Evolutionary conservation across 2,888 invertebrate genomes (phyloP).

Genomic region (Kuschelorhynchus macadamiae): DNA sequence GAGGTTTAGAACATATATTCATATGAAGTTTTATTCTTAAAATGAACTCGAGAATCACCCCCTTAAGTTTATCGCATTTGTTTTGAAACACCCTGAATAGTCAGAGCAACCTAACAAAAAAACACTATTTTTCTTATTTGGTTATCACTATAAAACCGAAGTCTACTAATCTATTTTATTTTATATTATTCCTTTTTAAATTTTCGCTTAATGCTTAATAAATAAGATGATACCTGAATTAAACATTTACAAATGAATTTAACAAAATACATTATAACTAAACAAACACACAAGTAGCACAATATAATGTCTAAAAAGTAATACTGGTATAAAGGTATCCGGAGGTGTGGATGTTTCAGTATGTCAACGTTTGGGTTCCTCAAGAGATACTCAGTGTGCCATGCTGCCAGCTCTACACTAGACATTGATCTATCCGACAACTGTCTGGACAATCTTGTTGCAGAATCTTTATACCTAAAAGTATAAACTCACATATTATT

Average conservation of each 20-base stretch:
- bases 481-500: no score
- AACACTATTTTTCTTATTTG: no score
- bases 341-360: conserved; percentile 46
- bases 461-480: conserved; percentile 57
- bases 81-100: no score
- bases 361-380: conserved; percentile 58
- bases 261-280: background rate
- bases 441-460: conserved; percentile 49
- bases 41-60: no score
- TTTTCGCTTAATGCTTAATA: background rate
- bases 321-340: conserved; percentile 56
- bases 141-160: no score
- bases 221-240: background rate
- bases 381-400: conserved; percentile 62
- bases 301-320: conserved; percentile 54
- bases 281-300: background rate
- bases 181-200: no score
- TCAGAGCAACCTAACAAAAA: no score
- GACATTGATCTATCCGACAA: conserved; percentile 57
- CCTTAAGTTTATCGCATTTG: no score
- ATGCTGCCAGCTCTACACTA: conserved; percentile 57
- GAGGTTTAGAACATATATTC: no score
- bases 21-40: no score
- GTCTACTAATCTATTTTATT: no score
- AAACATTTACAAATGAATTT: background rate